Conservation (phyloP, 2,888 invertebrate genomes). For the Calameuta pallipes region DNA sequence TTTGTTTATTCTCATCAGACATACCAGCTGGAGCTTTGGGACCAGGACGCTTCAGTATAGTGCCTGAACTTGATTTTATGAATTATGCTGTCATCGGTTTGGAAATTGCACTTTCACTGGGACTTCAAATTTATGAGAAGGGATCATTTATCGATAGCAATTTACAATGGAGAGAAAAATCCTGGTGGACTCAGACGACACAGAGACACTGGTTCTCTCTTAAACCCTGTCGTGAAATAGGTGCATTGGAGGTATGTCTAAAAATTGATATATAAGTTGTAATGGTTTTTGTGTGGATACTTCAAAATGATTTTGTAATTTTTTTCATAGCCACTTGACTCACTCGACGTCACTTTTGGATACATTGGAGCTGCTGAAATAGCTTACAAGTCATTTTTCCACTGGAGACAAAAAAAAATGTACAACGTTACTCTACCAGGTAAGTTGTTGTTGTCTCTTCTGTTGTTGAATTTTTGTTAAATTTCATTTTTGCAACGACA, state of each 20-base stretch:
- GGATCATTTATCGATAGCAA: conserved; percentile 29
- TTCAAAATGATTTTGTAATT: neutral
- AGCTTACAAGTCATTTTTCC: conserved; percentile 29
- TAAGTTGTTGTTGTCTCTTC: neutral
- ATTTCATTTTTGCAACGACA: neutral
- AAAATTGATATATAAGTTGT: neutral
- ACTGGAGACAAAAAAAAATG: conserved; percentile 4
- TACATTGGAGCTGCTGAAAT: conserved; percentile 32
- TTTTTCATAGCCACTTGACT: neutral
- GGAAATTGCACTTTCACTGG: conserved; percentile 33
- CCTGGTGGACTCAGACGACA: conserved; percentile 18
- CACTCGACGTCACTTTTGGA: conserved; percentile 18
- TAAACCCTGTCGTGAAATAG: neutral
- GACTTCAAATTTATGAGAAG: conserved; percentile 31
- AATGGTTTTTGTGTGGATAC: neutral
- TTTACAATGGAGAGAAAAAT: conserved; percentile 22
- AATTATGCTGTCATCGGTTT: conserved; percentile 32
- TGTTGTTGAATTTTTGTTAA: neutral
- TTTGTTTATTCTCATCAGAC: conserved; percentile 14
- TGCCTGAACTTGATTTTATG: conserved; percentile 27
- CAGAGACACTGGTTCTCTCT: neutral
- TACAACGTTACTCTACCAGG: conserved; percentile 24
- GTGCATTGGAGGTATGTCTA: neutral
- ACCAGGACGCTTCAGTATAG: conserved; percentile 22
- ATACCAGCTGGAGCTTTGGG: conserved; percentile 30